phyloP scores from a whole-genome alignment of 2,113 vertebrate genomes.

The Eulemur rufifrons region DNA sequence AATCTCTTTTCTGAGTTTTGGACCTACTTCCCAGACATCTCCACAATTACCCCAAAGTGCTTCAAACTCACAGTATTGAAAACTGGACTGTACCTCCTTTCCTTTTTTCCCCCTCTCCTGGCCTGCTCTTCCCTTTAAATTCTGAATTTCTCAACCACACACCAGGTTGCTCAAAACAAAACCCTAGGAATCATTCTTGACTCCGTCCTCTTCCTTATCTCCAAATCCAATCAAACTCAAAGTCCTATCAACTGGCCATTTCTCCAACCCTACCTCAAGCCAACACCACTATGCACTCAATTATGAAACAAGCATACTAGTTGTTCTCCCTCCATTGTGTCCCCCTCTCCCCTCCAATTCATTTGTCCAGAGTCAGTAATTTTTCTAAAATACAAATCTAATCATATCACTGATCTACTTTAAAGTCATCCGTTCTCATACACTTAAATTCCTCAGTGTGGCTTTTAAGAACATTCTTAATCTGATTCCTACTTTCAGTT shows the following conservation, averaged over 20 bases:
- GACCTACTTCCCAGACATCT: background rate
- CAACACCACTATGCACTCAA: background rate
- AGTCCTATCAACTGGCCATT: background rate
- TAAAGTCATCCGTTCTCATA: background rate
- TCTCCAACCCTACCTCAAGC: background rate
- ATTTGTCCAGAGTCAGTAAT: background rate
- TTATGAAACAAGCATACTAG: background rate
- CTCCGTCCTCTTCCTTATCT: background rate
- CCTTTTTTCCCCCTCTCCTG: background rate
- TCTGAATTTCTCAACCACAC: background rate
- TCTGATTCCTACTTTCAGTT: background rate
- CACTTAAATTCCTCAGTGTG: background rate
- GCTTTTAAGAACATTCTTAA: background rate
- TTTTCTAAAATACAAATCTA: background rate
- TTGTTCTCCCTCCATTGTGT: background rate
- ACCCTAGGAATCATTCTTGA: background rate
- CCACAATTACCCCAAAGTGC: background rate
- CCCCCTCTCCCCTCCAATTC: background rate
- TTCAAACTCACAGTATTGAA: background rate
- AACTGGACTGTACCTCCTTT: background rate
- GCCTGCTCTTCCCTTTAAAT: background rate
- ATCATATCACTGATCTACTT: background rate
- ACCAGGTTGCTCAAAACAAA: background rate
- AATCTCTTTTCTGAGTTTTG: background rate
- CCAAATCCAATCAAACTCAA: background rate